These are phyloP conservation scores for Percopsis transmontana DNA, from an alignment of 2,113 vertebrate species.

Conservation along the genomic window DNA sequence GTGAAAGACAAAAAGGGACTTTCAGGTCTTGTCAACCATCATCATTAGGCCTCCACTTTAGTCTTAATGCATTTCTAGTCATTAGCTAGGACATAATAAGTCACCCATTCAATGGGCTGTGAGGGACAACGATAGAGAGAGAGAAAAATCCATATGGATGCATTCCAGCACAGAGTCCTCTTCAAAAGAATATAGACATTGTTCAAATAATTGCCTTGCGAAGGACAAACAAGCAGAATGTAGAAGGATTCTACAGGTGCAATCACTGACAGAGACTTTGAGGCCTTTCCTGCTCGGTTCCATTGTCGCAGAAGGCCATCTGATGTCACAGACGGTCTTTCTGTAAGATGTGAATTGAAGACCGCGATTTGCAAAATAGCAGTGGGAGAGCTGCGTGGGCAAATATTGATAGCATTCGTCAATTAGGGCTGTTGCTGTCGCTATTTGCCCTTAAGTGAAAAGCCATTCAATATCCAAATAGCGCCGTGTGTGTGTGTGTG, in stretches of 20 bases:
- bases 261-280: constrained; percentile 50
- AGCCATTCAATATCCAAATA: constrained; percentile 22
- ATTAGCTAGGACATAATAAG: constrained; percentile 64
- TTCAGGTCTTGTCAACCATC: constrained; percentile 62
- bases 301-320: constrained; percentile 62
- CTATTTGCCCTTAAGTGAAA: constrained; percentile 16
- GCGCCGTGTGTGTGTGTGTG: constrained; percentile 4
- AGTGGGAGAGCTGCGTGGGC: constrained; percentile 19
- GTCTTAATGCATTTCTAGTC: constrained; percentile 71
- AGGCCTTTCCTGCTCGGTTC: constrained; percentile 39
- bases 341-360: constrained; percentile 30
- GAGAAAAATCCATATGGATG: constrained; percentile 26
- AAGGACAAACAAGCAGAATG: constrained; percentile 74
- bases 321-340: constrained; percentile 51
- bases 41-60: constrained; percentile 66
- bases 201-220: constrained; percentile 71
- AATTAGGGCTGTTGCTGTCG: constrained; percentile 24
- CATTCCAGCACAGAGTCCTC: constrained; percentile 47
- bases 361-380: constrained; percentile 36
- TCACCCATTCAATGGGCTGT: constrained; percentile 33
- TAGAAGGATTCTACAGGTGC: constrained; percentile 65
- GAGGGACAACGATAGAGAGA: neutral
- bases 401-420: constrained; percentile 17
- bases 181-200: constrained; percentile 70
- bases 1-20: constrained; percentile 54